Evolutionary conservation across 2,888 invertebrate genomes (phyloP), one percentile per base, ranked within the genome.

Genomic region (Polyommatus iphigenia): DNA sequence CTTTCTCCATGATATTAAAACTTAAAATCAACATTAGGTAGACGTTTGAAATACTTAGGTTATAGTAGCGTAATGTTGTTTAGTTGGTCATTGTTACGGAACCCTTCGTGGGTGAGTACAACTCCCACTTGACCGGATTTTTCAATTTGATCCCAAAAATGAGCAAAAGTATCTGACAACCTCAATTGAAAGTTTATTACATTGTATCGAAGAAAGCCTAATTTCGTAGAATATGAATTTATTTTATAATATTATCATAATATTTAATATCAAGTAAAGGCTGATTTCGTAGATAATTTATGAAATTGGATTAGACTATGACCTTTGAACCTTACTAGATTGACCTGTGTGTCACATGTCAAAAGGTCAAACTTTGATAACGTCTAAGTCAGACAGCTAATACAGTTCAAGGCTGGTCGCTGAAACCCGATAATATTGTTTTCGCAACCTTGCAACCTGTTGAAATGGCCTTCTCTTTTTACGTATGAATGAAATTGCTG

Each of bases 331-430:
- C 18, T 10, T 41, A 15, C 54, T 15, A 50, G 50, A 50, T 50
- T 50, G 50, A 50, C 50, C 15, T 50, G 15, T 62, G 24, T 62
- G 59, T n/a, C 59, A 59, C 62, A 62, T 20, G 24, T 62, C 62
- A 24, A 59, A 62, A 62, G 62, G 24, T 24, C 62, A 20, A 62
- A 5, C 62, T 59, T 10, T 13, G 20, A 59, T 24, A 0, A 24
- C 24, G 24, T 62, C 62, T 24, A 62, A 62, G 13, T 20, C 24
- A 62, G 62, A 62, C 62, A 62, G 4, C 20, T 20, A 20, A 18
- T 7, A n/a, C 59, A 10, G 62, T 62, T 62, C 62, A 62, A 62
- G 62, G 62, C 24, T 24, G 62, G 62, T 62, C 62, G 24, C 62
- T 62, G 62, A 62, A 24, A 62, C 62, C 24, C 13, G 13, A 24